phyloP scores from a whole-genome alignment of 2,113 vertebrate species.

The Leptobrachium leishanense region DNA sequence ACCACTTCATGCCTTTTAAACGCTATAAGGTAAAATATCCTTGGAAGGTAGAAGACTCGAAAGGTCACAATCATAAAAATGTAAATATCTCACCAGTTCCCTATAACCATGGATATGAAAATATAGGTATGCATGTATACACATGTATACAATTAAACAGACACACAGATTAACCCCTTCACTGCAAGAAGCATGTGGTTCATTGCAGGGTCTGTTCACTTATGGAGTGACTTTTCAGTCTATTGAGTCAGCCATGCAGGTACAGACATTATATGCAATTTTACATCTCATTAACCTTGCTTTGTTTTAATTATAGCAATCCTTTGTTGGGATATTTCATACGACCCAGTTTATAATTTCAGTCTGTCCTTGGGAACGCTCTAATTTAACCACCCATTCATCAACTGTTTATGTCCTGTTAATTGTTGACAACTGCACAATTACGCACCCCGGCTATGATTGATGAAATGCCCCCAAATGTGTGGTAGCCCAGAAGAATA shows the following conservation, averaged over 20 bases:
- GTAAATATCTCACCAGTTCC: too few relatives aligned
- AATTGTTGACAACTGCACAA: slow-evolving; percentile 84
- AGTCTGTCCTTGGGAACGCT: slow-evolving; percentile 75
- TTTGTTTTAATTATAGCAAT: slow-evolving; percentile 91
- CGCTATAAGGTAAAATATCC: too few relatives aligned
- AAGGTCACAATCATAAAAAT: too few relatives aligned
- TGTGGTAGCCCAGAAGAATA: slow-evolving; percentile 70
- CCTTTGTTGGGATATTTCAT: slow-evolving; percentile 81
- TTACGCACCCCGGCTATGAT: slow-evolving; percentile 75
- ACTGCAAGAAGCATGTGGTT: not conserved
- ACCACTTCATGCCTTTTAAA: too few relatives aligned
- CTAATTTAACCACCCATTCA: slow-evolving; percentile 80
- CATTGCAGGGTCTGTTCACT: not conserved
- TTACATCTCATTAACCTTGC: slow-evolving; percentile 88
- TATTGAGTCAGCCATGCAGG: slow-evolving; percentile 75
- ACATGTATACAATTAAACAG: not conserved
- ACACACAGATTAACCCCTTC: not conserved
- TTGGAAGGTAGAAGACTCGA: too few relatives aligned
- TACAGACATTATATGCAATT: slow-evolving; percentile 82
- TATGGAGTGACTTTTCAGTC: slow-evolving; percentile 46
- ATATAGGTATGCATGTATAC: not conserved
- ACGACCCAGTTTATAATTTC: slow-evolving; percentile 79
- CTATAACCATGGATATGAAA: not conserved
- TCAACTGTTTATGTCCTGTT: slow-evolving; percentile 81
- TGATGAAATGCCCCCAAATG: slow-evolving; percentile 70